A percentile compares a stretch with the other conserved stretches of the same genome.
phyloP scores from a whole-genome alignment of 2,797 vertebrate genomes.

The Anolis apletophallus region DNA sequence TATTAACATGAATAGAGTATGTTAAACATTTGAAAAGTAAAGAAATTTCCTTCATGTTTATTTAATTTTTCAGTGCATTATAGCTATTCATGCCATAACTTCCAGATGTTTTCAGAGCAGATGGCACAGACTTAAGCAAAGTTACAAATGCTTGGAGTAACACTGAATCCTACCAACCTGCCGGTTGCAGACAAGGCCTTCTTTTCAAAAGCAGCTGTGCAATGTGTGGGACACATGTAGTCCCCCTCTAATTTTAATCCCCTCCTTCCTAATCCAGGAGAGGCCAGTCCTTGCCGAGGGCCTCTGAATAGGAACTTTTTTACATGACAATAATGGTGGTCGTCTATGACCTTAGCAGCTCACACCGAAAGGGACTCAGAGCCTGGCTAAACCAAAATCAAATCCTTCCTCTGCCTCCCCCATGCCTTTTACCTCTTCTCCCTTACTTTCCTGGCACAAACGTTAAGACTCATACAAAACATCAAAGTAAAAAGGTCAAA shows the following conservation, averaged over 20 bases:
- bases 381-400: slow-evolving; percentile 50
- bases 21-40: not conserved
- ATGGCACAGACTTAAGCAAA: not conserved
- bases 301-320: slow-evolving; percentile 44
- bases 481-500: slow-evolving; percentile 55
- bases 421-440: slow-evolving; percentile 21
- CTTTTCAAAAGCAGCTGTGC: not conserved
- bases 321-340: slow-evolving; percentile 58
- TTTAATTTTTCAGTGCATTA: not conserved
- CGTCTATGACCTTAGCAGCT: slow-evolving; percentile 49
- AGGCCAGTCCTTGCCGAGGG: not conserved
- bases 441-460: slow-evolving; percentile 41
- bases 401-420: slow-evolving; percentile 46
- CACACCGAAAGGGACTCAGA: slow-evolving; percentile 43
- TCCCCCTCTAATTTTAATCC: slow-evolving; percentile 30
- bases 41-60: not conserved
- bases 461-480: slow-evolving; percentile 37
- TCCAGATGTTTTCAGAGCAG: not conserved
- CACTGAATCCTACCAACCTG: not conserved
- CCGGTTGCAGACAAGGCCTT: not conserved
- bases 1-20: not conserved
- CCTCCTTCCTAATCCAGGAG: slow-evolving; percentile 12
- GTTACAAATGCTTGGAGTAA: not conserved
- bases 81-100: not conserved
- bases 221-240: not conserved